Conservation (phyloP, 1,140 invertebrate species). For the Caenorhabditis latens region DNA sequence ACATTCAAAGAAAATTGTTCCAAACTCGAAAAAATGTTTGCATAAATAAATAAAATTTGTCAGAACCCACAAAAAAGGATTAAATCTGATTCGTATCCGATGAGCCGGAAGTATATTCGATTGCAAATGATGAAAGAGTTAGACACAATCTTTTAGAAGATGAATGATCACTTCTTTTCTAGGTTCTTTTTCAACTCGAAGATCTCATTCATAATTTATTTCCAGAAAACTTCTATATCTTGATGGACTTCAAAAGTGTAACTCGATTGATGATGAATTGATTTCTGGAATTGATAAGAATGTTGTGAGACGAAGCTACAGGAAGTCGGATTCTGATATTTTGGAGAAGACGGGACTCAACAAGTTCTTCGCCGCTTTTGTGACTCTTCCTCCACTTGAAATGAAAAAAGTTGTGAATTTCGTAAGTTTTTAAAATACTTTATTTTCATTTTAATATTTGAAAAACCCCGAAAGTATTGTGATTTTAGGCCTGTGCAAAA, state of each 20-base stretch:
- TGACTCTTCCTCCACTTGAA: constrained; percentile 58
- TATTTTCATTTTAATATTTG: neutral
- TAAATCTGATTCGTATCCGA: neutral
- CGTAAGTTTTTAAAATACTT: constrained; percentile 14
- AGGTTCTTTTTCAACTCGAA: neutral
- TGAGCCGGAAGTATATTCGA: constrained; percentile 8
- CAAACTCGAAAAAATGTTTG: too few species aligned
- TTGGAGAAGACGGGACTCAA: constrained; percentile 62
- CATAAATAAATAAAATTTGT: too few species aligned
- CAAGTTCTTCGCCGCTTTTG: constrained; percentile 61
- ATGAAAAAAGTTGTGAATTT: constrained; percentile 63
- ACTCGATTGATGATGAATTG: constrained; percentile 61
- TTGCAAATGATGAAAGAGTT: too few species aligned
- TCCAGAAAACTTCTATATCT: constrained; percentile 62
- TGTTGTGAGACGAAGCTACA: constrained; percentile 11
- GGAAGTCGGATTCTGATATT: constrained; percentile 44
- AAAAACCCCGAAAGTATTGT: neutral
- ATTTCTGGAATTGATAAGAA: constrained; percentile 38
- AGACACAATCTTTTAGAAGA: neutral
- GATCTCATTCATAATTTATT: neutral
- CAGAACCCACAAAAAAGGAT: neutral
- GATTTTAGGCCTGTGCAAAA: constrained; percentile 56
- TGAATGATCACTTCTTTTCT: neutral
- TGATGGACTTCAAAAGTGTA: constrained; percentile 64
- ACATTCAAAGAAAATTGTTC: too few species aligned